Conservation (phyloP, 2,888 invertebrate genomes). For the Microplitis deprimator region DNA sequence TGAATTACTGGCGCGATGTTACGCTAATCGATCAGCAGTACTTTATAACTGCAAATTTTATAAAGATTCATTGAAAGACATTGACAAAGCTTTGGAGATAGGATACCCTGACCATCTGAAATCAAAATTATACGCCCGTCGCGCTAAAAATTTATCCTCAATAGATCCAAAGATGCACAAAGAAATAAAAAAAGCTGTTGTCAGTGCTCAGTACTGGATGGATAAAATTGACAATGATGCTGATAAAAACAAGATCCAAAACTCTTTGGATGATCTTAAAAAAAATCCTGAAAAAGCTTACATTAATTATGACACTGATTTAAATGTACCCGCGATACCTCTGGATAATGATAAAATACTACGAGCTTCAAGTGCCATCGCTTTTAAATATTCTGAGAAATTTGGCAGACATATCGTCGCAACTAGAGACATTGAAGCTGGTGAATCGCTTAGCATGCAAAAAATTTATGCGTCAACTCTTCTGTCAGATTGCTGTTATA, state of each 20-base stretch:
- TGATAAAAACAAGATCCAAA: too few relatives aligned
- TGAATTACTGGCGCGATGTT: not conserved
- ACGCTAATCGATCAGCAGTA: not conserved
- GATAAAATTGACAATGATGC: too few relatives aligned
- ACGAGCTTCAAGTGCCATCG: not conserved
- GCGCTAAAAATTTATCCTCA: not conserved
- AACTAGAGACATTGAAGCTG: not conserved
- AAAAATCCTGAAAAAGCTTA: not conserved
- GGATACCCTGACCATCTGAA: not conserved
- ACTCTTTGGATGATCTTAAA: not conserved
- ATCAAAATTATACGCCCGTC: not conserved
- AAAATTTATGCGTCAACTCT: not conserved
- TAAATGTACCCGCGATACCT: not conserved
- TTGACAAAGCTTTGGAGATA: not conserved
- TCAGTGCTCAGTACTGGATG: not conserved
- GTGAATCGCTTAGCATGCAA: not conserved
- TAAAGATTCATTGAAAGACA: conserved; percentile 1
- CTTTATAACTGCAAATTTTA: not conserved
- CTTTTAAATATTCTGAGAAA: not conserved
- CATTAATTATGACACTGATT: too few relatives aligned
- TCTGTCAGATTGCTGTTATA: not conserved
- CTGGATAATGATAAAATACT: not conserved
- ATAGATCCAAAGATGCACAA: not conserved
- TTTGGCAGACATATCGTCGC: conserved; percentile 3
- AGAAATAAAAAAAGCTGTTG: not conserved